These are phyloP conservation scores for Phocides pigmalion DNA, from an alignment of 1,140 invertebrate species.

Conservation along the genomic window DNA sequence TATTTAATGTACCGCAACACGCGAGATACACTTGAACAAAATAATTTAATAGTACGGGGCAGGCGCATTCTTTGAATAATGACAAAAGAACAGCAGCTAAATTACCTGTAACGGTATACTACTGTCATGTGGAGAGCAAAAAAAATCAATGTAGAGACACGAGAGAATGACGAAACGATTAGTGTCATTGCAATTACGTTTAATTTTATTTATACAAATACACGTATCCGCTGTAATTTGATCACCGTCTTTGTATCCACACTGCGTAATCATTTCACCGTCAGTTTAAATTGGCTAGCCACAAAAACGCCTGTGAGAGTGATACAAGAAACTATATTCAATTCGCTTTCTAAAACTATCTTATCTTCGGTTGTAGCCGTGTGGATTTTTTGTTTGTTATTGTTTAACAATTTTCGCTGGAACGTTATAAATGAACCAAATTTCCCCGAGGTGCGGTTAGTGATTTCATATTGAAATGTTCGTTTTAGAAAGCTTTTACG, in stretches of 20 bases:
- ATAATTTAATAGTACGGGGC: slow-evolving; percentile 33
- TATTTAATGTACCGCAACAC: slow-evolving; percentile 45
- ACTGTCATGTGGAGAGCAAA: slow-evolving; percentile 39
- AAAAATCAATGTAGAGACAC: slow-evolving; percentile 56
- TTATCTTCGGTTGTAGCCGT: slow-evolving; percentile 14
- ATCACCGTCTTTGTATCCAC: slow-evolving; percentile 39
- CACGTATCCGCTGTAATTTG: slow-evolving; percentile 49
- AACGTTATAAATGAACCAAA: slow-evolving; percentile 41
- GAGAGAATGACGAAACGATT: slow-evolving; percentile 47
- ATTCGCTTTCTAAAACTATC: slow-evolving; percentile 57
- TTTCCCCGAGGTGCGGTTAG: slow-evolving; percentile 38
- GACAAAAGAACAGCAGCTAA: slow-evolving; percentile 47
- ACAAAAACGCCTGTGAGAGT: slow-evolving; percentile 58
- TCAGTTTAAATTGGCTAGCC: slow-evolving; percentile 50
- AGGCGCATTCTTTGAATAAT: slow-evolving; percentile 43
- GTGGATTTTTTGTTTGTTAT: slow-evolving; percentile 30
- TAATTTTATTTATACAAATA: slow-evolving; percentile 55
- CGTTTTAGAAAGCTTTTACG: slow-evolving; percentile 41
- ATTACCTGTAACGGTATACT: slow-evolving; percentile 47
- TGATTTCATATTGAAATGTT: not conserved
- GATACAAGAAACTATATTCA: slow-evolving; percentile 43
- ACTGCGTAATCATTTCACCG: slow-evolving; percentile 41
- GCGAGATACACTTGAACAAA: slow-evolving; percentile 39
- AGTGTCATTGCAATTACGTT: slow-evolving; percentile 59
- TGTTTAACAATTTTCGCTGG: slow-evolving; percentile 42